These are phyloP conservation scores for Lasioglossum baleicum DNA, from an alignment of 1,140 invertebrate genomes.

Conservation along the genomic window DNA sequence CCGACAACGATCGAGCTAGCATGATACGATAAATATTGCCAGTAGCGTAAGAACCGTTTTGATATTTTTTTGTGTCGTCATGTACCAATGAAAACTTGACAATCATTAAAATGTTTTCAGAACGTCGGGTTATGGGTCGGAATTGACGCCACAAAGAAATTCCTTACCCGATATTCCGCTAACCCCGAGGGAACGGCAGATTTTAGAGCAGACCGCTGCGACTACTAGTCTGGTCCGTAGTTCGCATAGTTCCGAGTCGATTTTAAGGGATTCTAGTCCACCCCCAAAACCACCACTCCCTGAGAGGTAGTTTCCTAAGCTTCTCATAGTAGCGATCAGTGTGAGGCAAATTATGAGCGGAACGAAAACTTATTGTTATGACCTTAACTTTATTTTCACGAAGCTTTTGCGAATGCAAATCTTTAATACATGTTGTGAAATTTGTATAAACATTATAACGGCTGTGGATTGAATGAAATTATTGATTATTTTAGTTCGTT, in stretches of 20 bases:
- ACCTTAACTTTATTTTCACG: neutral
- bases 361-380: neutral
- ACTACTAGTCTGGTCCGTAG: constrained; percentile 81
- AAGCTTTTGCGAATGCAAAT: no score
- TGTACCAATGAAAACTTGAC: constrained; percentile 2
- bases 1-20: no score
- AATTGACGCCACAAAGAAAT: constrained; percentile 81
- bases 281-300: constrained; percentile 94
- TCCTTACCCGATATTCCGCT: constrained; percentile 91
- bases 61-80: constrained; percentile 21
- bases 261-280: constrained; percentile 84
- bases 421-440: no score
- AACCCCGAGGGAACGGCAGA: constrained; percentile 87
- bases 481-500: no score
- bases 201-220: constrained; percentile 83
- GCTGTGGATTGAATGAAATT: no score
- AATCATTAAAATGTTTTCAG: constrained; percentile 59
- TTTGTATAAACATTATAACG: no score
- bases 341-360: neutral
- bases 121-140: constrained; percentile 75
- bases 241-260: constrained; percentile 89
- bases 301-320: constrained; percentile 80
- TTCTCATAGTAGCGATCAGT: constrained; percentile 6
- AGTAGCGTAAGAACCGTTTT: neutral
- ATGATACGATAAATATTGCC: no score